phyloP scores from a whole-genome alignment of 1,140 invertebrate genomes.

The Drosophila jambulina region DNA sequence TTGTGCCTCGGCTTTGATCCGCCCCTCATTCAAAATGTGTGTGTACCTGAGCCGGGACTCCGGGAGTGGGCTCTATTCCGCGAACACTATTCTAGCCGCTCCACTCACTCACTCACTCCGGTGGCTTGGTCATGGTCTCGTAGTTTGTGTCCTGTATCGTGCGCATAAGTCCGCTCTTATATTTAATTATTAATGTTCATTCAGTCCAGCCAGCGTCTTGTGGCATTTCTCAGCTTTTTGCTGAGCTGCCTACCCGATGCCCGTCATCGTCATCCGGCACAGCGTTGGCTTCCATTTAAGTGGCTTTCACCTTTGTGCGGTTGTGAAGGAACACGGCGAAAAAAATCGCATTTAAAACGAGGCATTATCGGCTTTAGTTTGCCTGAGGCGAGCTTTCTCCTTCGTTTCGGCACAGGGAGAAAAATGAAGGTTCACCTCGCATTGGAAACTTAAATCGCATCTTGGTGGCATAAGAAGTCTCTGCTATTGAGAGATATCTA shows the following conservation, averaged over 20 bases:
- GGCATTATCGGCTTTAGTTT: slow-evolving; percentile 54
- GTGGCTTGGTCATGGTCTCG: slow-evolving; percentile 28
- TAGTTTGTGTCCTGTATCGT: slow-evolving; percentile 28
- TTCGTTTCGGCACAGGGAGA: neutral
- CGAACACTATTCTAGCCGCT: slow-evolving; percentile 58
- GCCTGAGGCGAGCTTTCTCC: slow-evolving; percentile 1
- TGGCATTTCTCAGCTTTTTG: slow-evolving; percentile 53
- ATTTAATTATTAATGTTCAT: slow-evolving; percentile 78
- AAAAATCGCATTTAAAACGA: slow-evolving; percentile 60
- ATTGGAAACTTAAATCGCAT: neutral
- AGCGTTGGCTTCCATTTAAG: slow-evolving; percentile 58
- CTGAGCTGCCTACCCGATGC: slow-evolving; percentile 1
- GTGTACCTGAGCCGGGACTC: slow-evolving; percentile 57
- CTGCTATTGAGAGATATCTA: neutral
- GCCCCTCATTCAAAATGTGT: slow-evolving; percentile 70
- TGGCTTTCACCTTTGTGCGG: slow-evolving; percentile 58
- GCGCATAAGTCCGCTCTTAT: slow-evolving; percentile 69
- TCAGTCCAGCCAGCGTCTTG: slow-evolving; percentile 60
- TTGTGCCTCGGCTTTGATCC: slow-evolving; percentile 72
- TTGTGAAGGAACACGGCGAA: slow-evolving; percentile 34
- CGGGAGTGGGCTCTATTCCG: slow-evolving; percentile 15
- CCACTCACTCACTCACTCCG: slow-evolving; percentile 9
- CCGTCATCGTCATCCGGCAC: slow-evolving; percentile 26
- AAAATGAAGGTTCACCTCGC: neutral
- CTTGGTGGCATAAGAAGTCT: accelerated